Conservation (phyloP, 2,888 invertebrate species). For the Nemurella pictetii region DNA sequence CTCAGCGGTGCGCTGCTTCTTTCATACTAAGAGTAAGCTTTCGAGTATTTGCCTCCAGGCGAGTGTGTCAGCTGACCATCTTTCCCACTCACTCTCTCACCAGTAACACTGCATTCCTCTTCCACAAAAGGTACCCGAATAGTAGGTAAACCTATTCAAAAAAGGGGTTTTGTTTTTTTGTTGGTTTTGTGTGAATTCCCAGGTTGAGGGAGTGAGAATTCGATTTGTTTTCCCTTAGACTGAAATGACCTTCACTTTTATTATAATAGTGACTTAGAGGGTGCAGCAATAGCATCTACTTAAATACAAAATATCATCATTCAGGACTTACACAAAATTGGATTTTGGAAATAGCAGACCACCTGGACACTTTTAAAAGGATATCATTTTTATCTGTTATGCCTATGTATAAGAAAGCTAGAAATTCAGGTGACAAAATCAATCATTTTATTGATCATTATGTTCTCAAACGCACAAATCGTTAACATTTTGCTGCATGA, state of each 20-base stretch:
- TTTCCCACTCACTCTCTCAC: not conserved
- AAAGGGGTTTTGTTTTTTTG: not conserved
- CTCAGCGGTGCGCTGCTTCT: not conserved
- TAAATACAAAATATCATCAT: too few species aligned
- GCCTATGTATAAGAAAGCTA: too few species aligned
- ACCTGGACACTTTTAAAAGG: too few species aligned
- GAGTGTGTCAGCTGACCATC: slow-evolving; percentile 4
- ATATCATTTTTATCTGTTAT: too few species aligned
- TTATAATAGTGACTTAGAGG: too few species aligned
- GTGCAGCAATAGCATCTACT: too few species aligned
- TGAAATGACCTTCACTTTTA: not conserved
- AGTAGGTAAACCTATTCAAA: slow-evolving; percentile 10
- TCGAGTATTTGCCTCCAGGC: slow-evolving; percentile 12
- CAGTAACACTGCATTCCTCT: not conserved
- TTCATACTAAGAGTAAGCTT: not conserved
- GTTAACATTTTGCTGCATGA: not conserved
- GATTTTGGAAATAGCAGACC: too few species aligned
- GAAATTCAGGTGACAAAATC: not conserved
- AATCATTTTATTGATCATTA: not conserved
- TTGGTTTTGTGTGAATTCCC: not conserved
- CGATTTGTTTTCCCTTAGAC: not conserved
- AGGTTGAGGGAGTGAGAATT: not conserved
- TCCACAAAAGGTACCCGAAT: slow-evolving; percentile 1
- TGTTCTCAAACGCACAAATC: not conserved
- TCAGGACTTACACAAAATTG: too few species aligned